These are phyloP conservation scores for Crotalus horridus DNA, from an alignment of 2,113 vertebrate species.

Conservation along the genomic window DNA sequence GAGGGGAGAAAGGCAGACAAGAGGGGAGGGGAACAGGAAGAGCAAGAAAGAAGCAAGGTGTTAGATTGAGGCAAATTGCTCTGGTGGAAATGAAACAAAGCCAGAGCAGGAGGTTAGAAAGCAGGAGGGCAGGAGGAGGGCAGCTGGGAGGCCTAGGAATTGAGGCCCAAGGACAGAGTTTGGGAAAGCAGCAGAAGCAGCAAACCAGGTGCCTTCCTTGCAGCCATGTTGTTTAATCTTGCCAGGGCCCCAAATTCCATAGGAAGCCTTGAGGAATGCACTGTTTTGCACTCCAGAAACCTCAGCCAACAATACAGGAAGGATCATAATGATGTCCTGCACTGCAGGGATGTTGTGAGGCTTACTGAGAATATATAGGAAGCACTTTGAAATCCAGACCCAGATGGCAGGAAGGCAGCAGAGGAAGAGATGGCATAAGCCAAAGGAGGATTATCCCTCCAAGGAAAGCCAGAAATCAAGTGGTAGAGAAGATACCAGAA, in stretches of 20 bases:
- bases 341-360: neutral
- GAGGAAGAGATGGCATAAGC: neutral
- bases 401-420: too few relatives aligned
- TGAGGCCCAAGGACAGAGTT: too few relatives aligned
- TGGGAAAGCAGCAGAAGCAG: neutral
- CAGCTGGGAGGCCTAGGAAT: rapidly evolving
- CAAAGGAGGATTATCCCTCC: neutral
- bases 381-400: neutral
- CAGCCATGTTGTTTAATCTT: neutral
- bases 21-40: neutral
- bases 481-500: neutral
- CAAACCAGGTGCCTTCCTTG: neutral
- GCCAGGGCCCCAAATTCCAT: neutral
- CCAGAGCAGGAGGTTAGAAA: neutral
- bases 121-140: neutral
- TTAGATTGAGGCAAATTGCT: neutral
- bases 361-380: neutral
- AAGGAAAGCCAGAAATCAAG: too few relatives aligned
- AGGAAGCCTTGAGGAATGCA: neutral
- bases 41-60: neutral
- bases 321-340: neutral
- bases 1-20: neutral
- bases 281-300: neutral
- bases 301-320: neutral
- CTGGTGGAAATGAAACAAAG: neutral